These are phyloP conservation scores for Ceuthmochares aereus DNA, from an alignment of 2,113 vertebrate genomes.

Conservation along the genomic window DNA sequence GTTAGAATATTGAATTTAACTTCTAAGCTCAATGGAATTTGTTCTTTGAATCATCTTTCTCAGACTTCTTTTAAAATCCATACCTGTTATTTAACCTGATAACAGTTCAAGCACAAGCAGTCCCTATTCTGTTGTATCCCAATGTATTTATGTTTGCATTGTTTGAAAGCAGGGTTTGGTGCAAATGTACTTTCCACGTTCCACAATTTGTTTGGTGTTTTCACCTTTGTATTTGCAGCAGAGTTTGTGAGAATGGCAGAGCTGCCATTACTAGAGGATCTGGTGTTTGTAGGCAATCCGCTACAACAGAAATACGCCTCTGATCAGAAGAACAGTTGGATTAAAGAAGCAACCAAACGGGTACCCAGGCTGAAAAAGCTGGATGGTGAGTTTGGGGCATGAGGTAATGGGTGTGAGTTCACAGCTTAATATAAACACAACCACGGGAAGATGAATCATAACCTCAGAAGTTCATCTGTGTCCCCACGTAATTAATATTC, in stretches of 20 bases:
- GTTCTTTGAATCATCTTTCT: not conserved
- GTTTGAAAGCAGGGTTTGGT: not conserved
- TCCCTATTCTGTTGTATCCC: not conserved
- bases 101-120: not conserved
- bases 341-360: slow-evolving; percentile 90
- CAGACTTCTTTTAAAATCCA: not conserved
- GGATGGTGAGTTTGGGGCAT: slow-evolving; percentile 82
- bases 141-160: not conserved
- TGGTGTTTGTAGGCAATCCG: slow-evolving; percentile 96
- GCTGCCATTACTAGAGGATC: slow-evolving; percentile 86
- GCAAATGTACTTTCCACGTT: not conserved
- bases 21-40: not conserved
- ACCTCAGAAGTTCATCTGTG: not conserved
- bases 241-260: slow-evolving; percentile 93
- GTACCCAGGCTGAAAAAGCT: slow-evolving; percentile 91
- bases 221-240: slow-evolving; percentile 73
- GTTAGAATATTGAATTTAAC: not conserved
- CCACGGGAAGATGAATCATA: not conserved
- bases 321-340: slow-evolving; percentile 86
- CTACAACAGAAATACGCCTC: slow-evolving; percentile 90
- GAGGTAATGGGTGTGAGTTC: not conserved
- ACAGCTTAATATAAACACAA: not conserved
- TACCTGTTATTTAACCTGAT: not conserved
- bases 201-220: slow-evolving; percentile 13
- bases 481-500: not conserved